Conservation (phyloP, 2,113 vertebrate genomes). For the Lutjanus erythropterus region DNA sequence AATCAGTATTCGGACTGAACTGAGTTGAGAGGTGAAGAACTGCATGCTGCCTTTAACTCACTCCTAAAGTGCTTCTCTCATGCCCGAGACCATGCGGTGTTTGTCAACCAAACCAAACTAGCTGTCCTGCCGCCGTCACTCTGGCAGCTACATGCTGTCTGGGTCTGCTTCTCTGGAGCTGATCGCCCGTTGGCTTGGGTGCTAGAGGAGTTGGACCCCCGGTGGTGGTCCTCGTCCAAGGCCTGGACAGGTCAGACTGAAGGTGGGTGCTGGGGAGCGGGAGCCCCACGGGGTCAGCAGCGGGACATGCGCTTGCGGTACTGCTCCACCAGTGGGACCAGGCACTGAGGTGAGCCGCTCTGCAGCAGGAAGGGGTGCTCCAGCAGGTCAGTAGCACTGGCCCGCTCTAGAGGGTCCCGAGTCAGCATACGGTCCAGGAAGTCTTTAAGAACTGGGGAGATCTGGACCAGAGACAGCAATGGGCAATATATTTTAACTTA, state of each 20-base stretch:
- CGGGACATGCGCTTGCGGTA: slow-evolving; percentile 93
- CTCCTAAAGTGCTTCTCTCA: slow-evolving; percentile 81
- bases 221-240: slow-evolving; percentile 44
- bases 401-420: slow-evolving; percentile 92
- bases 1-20: slow-evolving; percentile 42
- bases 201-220: slow-evolving; percentile 47
- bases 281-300: slow-evolving; percentile 77
- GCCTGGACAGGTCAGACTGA: slow-evolving; percentile 50
- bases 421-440: slow-evolving; percentile 97
- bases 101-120: slow-evolving; percentile 56
- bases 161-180: slow-evolving; percentile 57
- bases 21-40: slow-evolving; percentile 62
- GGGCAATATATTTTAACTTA: not conserved
- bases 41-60: slow-evolving; percentile 76
- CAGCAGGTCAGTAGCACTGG: slow-evolving; percentile 94
- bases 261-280: slow-evolving; percentile 29
- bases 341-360: slow-evolving; percentile 95
- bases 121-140: slow-evolving; percentile 37
- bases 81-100: slow-evolving; percentile 67
- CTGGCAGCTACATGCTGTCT: slow-evolving; percentile 50
- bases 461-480: slow-evolving; percentile 81
- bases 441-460: slow-evolving; percentile 95
- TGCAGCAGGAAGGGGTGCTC: slow-evolving; percentile 98
- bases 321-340: slow-evolving; percentile 96
- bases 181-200: slow-evolving; percentile 41